These are phyloP conservation scores for Ditylenchus dipsaci DNA, from an alignment of 1,140 invertebrate genomes.

Conservation along the genomic window DNA sequence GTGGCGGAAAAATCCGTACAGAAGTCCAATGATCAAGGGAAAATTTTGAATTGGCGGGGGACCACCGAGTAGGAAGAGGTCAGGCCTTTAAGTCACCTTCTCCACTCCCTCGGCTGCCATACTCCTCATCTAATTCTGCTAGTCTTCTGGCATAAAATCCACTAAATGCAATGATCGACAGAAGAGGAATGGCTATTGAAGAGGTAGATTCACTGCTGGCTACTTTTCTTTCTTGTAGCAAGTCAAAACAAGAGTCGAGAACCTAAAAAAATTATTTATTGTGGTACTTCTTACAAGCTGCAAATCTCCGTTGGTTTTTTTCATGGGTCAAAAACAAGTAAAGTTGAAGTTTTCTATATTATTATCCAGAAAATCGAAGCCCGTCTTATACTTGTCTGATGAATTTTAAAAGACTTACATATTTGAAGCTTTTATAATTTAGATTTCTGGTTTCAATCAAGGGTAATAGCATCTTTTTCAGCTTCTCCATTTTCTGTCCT, in stretches of 20 bases:
- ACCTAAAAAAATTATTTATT: slow-evolving; percentile 2
- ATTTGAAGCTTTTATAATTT: neutral
- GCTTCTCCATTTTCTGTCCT: neutral
- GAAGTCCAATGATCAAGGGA: too few relatives aligned
- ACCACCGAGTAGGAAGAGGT: too few relatives aligned
- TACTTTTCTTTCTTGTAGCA: neutral
- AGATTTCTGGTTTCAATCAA: neutral
- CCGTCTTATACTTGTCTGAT: too few relatives aligned
- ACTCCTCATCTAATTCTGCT: slow-evolving; percentile 7
- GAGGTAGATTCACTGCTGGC: neutral
- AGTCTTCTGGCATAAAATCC: neutral
- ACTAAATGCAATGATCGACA: neutral
- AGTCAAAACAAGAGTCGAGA: neutral
- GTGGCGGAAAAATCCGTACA: too few relatives aligned
- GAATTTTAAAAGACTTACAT: too few relatives aligned
- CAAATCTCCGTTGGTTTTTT: too few relatives aligned
- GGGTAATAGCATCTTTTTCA: neutral
- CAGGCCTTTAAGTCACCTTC: neutral
- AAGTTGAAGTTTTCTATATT: too few relatives aligned
- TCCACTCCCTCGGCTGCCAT: neutral
- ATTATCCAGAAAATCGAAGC: too few relatives aligned
- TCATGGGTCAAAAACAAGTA: too few relatives aligned
- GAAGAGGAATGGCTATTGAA: neutral
- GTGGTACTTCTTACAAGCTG: too few relatives aligned
- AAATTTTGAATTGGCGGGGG: too few relatives aligned